phyloP scores from a whole-genome alignment of 2,888 invertebrate genomes.

The Macrostomum cliftonense region DNA sequence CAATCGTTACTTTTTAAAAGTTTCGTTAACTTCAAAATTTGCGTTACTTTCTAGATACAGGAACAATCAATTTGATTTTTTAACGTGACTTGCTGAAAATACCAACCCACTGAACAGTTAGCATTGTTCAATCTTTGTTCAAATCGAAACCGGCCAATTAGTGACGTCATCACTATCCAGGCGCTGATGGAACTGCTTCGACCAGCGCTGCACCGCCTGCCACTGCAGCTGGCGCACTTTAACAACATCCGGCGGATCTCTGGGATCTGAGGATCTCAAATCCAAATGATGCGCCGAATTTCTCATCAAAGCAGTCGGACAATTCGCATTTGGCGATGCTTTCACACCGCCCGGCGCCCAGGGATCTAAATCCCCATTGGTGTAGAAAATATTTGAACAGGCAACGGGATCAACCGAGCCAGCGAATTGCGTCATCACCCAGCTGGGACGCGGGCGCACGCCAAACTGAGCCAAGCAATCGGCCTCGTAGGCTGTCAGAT shows the following conservation, averaged over 20 bases:
- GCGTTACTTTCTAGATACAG: too few species aligned
- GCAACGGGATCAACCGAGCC: conserved; percentile 4
- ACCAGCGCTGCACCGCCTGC: conserved; percentile 21
- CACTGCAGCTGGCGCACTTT: conserved; percentile 22
- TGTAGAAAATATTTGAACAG: background rate
- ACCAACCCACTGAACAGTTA: too few species aligned
- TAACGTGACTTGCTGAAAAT: too few species aligned
- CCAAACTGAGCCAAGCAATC: conserved; percentile 53
- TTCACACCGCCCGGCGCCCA: conserved; percentile 6
- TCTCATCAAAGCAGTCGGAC: conserved; percentile 15
- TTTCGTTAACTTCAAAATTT: too few species aligned
- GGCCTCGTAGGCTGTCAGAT: conserved; percentile 44
- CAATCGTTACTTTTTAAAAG: too few species aligned
- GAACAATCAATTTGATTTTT: too few species aligned
- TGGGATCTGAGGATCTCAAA: conserved; percentile 20
- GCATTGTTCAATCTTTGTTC: too few species aligned
- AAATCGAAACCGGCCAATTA: too few species aligned
- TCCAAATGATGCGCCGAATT: conserved; percentile 31
- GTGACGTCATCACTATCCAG: too few species aligned
- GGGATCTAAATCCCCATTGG: conserved; percentile 2
- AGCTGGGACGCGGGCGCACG: conserved; percentile 49
- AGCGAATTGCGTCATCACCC: conserved; percentile 51
- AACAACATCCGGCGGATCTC: conserved; percentile 23
- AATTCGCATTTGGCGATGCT: too few species aligned
- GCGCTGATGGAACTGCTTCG: conserved; percentile 12